phyloP scores from a whole-genome alignment of 2,113 vertebrate genomes.

The Lepidiolamprologus cunningtoni region DNA sequence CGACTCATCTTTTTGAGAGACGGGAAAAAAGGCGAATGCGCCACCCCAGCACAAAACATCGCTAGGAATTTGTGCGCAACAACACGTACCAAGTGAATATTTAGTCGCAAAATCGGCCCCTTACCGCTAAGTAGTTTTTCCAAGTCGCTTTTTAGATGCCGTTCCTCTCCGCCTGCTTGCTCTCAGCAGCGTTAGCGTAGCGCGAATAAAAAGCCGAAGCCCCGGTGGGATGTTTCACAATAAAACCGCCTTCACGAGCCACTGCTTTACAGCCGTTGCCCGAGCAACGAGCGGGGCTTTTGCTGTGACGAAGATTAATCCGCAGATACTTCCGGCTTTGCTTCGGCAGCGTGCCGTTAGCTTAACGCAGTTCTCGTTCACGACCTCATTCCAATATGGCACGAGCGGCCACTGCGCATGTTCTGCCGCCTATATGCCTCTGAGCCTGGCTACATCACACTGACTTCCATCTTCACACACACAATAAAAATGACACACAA shows the following conservation, averaged over 20 bases:
- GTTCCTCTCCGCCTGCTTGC: slow-evolving; percentile 79
- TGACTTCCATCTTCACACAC: slow-evolving; percentile 64
- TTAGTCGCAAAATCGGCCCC: slow-evolving; percentile 57
- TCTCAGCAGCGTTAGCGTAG: background rate
- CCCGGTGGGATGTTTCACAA: slow-evolving; percentile 26
- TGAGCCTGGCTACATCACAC: slow-evolving; percentile 57
- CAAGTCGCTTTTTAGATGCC: slow-evolving; percentile 75
- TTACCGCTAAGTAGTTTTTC: slow-evolving; percentile 86
- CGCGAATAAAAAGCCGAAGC: background rate
- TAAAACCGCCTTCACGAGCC: background rate
- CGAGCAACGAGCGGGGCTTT: background rate
- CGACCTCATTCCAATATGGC: slow-evolving; percentile 96
- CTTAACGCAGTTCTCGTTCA: slow-evolving; percentile 68
- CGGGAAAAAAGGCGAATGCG: slow-evolving; percentile 69
- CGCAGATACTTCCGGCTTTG: background rate
- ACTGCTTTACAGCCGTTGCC: background rate
- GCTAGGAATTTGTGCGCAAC: slow-evolving; percentile 1
- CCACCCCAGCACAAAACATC: slow-evolving; percentile 21
- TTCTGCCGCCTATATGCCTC: slow-evolving; percentile 71
- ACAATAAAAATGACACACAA: slow-evolving; percentile 52
- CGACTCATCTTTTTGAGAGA: slow-evolving; percentile 73
- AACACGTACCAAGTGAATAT: slow-evolving; percentile 56
- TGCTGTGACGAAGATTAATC: background rate
- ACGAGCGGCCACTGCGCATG: slow-evolving; percentile 79
- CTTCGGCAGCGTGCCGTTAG: background rate